phyloP scores from a whole-genome alignment of 2,113 vertebrate genomes.

The Saccopteryx bilineata region DNA sequence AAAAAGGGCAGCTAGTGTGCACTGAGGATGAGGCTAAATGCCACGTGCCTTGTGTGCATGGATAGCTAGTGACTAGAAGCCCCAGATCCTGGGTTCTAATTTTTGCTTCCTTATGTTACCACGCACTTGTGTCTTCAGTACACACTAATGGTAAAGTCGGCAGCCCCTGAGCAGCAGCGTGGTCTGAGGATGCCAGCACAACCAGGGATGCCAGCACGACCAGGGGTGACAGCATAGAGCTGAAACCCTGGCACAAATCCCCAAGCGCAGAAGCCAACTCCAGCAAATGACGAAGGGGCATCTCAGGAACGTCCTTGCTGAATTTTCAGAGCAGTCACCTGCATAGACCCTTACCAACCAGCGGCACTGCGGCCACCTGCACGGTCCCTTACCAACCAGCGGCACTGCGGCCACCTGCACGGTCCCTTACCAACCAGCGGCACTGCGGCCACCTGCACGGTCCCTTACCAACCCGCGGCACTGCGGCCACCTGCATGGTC shows the following conservation, averaged over 20 bases:
- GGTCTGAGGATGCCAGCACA: neutral
- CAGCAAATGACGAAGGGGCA: neutral
- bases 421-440: neutral
- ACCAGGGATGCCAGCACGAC: neutral
- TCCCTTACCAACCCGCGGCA: neutral
- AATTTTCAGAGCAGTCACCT: neutral
- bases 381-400: neutral
- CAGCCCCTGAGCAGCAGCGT: neutral
- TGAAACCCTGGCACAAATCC: neutral
- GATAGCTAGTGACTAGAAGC: neutral
- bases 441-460: too few relatives aligned
- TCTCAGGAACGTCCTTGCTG: neutral
- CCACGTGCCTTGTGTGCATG: accelerated
- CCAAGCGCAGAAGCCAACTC: neutral
- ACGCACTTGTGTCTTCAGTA: neutral
- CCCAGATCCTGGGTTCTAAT: neutral
- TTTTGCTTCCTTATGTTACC: neutral
- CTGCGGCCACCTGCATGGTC: too few relatives aligned
- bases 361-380: neutral
- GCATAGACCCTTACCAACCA: neutral
- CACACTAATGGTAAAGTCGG: too few relatives aligned
- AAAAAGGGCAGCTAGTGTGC: neutral
- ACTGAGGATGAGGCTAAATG: neutral
- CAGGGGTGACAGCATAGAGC: neutral
- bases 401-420: too few relatives aligned